Conservation (phyloP, 1,140 invertebrate species). For the Yoshiicerus persimilis region DNA sequence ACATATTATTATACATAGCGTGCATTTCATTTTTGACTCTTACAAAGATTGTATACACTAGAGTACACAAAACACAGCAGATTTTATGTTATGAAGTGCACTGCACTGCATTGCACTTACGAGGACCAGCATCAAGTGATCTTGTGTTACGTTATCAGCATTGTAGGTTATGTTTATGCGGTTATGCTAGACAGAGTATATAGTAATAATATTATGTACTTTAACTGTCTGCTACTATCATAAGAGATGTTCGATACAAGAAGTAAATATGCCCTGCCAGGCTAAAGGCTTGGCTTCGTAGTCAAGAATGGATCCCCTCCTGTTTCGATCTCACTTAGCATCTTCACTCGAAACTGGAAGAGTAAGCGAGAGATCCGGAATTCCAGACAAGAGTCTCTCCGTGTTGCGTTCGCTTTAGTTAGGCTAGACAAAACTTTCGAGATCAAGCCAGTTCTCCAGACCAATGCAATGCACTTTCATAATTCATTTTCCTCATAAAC, state of each 20-base stretch:
- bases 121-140: slow-evolving; percentile 12
- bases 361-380: slow-evolving; percentile 18
- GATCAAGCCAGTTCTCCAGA: background rate
- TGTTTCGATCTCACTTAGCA: slow-evolving; percentile 28
- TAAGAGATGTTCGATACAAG: too few relatives aligned
- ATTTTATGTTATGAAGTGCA: slow-evolving; percentile 13
- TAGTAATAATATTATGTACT: background rate
- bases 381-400: slow-evolving; percentile 11
- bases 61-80: background rate
- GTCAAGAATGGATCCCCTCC: slow-evolving; percentile 20
- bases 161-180: background rate
- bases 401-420: background rate
- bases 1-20: too few relatives aligned
- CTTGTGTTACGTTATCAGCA: slow-evolving; percentile 8
- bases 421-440: background rate
- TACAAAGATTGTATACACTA: background rate
- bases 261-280: background rate
- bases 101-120: background rate
- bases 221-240: background rate
- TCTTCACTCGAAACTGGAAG: slow-evolving; percentile 13
- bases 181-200: background rate
- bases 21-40: background rate
- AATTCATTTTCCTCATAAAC: slow-evolving; percentile 36
- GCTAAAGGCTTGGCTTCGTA: background rate
- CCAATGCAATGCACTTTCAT: slow-evolving; percentile 25